Evolutionary conservation across 2,888 invertebrate genomes (phyloP).

Genomic region (Apamea crenata): DNA sequence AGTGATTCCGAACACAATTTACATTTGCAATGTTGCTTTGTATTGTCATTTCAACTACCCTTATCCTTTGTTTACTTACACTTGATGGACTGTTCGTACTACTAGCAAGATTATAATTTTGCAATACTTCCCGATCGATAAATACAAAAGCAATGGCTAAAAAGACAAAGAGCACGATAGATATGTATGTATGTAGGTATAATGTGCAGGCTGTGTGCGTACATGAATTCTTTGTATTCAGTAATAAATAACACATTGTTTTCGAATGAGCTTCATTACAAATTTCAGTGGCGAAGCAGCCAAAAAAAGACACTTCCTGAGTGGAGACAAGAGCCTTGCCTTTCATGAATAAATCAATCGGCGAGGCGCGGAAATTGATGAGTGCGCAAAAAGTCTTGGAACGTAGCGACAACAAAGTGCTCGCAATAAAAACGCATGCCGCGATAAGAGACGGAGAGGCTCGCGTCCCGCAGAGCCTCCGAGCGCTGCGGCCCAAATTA

Average conservation of each 20-base stretch:
- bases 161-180: slow-evolving; percentile 49
- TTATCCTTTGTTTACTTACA: slow-evolving; percentile 81
- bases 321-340: slow-evolving; percentile 81
- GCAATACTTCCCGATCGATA: slow-evolving; percentile 65
- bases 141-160: slow-evolving; percentile 45
- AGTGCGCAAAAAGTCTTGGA: slow-evolving; percentile 86
- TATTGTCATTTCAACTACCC: slow-evolving; percentile 85
- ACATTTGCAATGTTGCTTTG: slow-evolving; percentile 87
- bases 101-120: slow-evolving; percentile 64
- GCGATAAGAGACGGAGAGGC: slow-evolving; percentile 77
- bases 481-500: slow-evolving; percentile 81
- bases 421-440: slow-evolving; percentile 85
- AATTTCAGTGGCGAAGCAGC: slow-evolving; percentile 84
- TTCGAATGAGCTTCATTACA: slow-evolving; percentile 88
- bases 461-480: slow-evolving; percentile 78
- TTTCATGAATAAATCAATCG: slow-evolving; percentile 90
- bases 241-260: slow-evolving; percentile 88
- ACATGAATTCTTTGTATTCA: slow-evolving; percentile 69
- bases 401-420: slow-evolving; percentile 88
- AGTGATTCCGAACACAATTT: slow-evolving; percentile 88
- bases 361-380: slow-evolving; percentile 90
- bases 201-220: slow-evolving; percentile 39
- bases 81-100: slow-evolving; percentile 69
- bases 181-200: slow-evolving; percentile 37
- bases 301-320: slow-evolving; percentile 89